Evolutionary conservation across 2,888 invertebrate genomes (phyloP), one percentile per base, ranked within the genome.

Genomic region (Andrena hattorfiana): DNA sequence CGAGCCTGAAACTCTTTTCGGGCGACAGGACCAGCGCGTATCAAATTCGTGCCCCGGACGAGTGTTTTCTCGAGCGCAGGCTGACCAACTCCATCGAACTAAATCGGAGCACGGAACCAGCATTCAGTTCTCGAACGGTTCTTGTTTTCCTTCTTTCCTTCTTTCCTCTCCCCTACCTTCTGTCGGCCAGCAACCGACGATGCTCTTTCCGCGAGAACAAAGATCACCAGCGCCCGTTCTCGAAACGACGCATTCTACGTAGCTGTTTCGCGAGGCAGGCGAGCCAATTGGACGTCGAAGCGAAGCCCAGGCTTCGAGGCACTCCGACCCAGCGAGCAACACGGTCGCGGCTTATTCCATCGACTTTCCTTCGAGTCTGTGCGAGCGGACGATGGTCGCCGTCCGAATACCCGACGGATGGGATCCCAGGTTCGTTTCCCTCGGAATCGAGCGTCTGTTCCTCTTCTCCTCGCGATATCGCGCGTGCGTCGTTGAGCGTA

Each of bases 401-500:
- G 72, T 69, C 28, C 62, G 2, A 75, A 8, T 56, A 51, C 49
- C 30, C 75, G 80, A 62, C 71, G 74, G 56, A 66, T 49, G 20
- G 69, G 48, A 49, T 49, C 66, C 83, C 80, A 54, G 70, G 56
- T 28, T 63, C 48, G 67, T 28, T 54, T 81, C 82, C 51, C 60
- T 54, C 26, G 51, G 16, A 10, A 68, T 26, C 64, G 49, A 54
- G 10, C 51, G 72, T 54, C 51, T 73, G 76, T 63, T 83, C 60
- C 77, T 77, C 72, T 73, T 76, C 70, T 88, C 83, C 81, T 87
- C 85, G 73, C 87, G 88, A 79, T 84, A 85, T 35, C 89, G 87
- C 87, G 87, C 87, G 87, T 87, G 89, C 85, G 89, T 87, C 77
- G 84, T 83, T 42, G 73, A 73, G 79, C 87, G 88, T 85, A 84